Evolutionary conservation across 2,797 vertebrate genomes (phyloP).

Genomic region (Graptemys geographica): DNA sequence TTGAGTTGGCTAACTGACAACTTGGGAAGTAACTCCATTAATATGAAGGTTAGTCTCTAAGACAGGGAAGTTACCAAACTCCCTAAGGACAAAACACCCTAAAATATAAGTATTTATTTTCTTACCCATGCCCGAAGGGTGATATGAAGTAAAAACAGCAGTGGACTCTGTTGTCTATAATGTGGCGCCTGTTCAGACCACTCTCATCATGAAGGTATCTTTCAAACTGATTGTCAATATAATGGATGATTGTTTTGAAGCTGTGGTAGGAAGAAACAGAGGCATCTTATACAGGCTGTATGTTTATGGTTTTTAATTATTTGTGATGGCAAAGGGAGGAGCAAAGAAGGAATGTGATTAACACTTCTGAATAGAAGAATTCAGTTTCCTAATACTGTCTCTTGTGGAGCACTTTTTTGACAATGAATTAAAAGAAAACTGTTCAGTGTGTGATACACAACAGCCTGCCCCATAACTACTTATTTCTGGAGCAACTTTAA

Average conservation of each 20-base stretch:
- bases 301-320: background rate
- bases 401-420: background rate
- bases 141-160: conserved; percentile 84
- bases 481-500: background rate
- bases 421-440: background rate
- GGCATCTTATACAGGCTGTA: conserved; percentile 4
- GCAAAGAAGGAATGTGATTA: background rate
- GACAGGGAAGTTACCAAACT: background rate
- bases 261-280: conserved; percentile 34
- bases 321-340: background rate
- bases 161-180: conserved; percentile 78
- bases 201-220: conserved; percentile 78
- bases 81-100: background rate
- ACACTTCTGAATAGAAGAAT: background rate
- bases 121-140: conserved; percentile 80
- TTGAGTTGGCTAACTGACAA: background rate
- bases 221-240: conserved; percentile 78
- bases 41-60: background rate
- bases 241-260: conserved; percentile 81
- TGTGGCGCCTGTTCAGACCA: conserved; percentile 76
- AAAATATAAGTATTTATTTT: background rate
- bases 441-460: background rate
- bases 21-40: background rate
- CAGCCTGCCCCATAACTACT: background rate
- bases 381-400: background rate